Conservation (phyloP, 2,113 vertebrate genomes). For the Syngnathoides biaculeatus region DNA sequence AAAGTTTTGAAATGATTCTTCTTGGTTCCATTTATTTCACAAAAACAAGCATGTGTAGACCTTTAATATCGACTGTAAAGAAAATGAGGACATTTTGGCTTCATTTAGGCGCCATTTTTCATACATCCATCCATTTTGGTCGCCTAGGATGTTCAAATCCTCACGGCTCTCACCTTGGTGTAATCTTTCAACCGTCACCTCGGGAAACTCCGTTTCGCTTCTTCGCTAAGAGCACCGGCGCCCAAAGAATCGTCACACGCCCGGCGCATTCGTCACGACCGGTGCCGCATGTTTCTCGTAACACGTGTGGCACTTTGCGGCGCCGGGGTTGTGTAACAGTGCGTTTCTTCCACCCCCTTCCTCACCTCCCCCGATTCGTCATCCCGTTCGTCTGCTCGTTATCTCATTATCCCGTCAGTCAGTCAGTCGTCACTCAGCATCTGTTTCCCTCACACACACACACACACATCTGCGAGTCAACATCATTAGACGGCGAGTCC, state of each 20-base stretch:
- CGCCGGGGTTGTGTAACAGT: not conserved
- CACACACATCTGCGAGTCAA: constrained; percentile 32
- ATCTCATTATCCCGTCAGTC: constrained; percentile 44
- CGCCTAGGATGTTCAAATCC: no score
- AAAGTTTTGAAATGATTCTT: no score
- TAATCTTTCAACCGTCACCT: not conserved
- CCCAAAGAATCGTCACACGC: not conserved
- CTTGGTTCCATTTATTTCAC: no score
- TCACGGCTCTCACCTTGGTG: no score
- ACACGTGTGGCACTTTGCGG: constrained; percentile 4
- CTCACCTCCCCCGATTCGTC: not conserved
- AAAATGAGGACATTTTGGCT: no score
- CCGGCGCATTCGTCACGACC: not conserved
- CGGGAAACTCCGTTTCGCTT: not conserved
- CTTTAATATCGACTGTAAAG: no score
- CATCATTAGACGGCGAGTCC: constrained; percentile 28
- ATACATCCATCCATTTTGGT: no score
- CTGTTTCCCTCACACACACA: not conserved
- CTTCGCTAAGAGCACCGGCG: not conserved
- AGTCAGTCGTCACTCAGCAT: constrained; percentile 26
- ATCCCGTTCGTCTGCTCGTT: constrained; percentile 31
- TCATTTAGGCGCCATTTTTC: no score
- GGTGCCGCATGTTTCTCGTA: not conserved
- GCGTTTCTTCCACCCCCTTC: not conserved
- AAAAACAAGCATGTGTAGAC: no score